Evolutionary conservation across 2,888 invertebrate genomes (phyloP), one percentile per base, ranked within the genome.

Genomic region (Acleris sparsana): DNA sequence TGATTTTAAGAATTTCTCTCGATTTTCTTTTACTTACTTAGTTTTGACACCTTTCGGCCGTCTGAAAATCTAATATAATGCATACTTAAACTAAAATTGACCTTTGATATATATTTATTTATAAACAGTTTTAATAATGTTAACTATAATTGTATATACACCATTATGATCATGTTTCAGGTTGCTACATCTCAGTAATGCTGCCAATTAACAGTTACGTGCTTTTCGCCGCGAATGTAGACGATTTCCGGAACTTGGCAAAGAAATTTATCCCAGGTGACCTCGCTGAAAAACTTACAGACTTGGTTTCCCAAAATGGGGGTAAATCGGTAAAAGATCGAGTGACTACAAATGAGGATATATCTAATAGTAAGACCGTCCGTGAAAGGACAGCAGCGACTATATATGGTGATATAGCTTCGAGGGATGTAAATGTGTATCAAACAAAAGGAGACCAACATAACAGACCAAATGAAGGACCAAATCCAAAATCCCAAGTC

Each of bases 231-330:
- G 82, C 79, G 0, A 82, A 86, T 18, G 43, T 80, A 3, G 80
- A 85, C 0, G 86, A 86, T 18, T 81, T 87, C 43, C 72, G 72
- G 51, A 69, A 59, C 0, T 65, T 87, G 59, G 84, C 83, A 0
- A 80, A 76, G 18, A 79, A 82, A 67, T 72, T 83, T 1, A 72
- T 78, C 0, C 80, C 85, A 0, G 72, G 73, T 33, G 63, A 73
- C 5, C 57, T 84, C 1, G 81, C 78, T 0, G 71, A 79, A 0
- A 73, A 82, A 71, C 61, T 86, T 1, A 71, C 77, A 0, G 69
- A 73, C 0, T 69, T 83, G 5, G 78, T 79, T 16, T 65, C 46
- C 60, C 39, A 39, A 0, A 13, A 0, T 13, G 39, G 39, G 39
- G 13, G 3, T 13, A 39, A 39, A 39, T 11, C 13, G 4, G 13